Base-by-base conservation (phyloP, 53 echinoderm and acorn worm genomes). In the Actinopyga echinites region DNA sequence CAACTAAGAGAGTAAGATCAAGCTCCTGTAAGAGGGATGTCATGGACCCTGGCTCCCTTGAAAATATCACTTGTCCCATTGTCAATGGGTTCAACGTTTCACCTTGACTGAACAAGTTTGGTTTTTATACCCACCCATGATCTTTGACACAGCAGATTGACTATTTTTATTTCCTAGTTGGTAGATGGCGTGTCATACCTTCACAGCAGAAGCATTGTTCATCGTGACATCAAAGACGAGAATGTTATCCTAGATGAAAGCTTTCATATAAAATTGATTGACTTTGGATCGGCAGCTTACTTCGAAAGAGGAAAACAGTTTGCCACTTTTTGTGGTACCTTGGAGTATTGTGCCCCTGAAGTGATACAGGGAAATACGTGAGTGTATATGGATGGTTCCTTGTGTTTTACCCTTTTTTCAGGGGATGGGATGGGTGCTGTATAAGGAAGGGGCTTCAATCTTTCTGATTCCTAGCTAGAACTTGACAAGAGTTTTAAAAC, bases 331-430 rank as follows among this genome's bases (percentile, higher is more conserved):
- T 97, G 97, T 80, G 97, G 97, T 23, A 97, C 97, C 5, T 56
- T 97, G 65, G 97, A 97, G 56, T 97, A 97, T 84, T 97, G 97
- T 86, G 94, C 97, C 34, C 97, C 97, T 0, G 97, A 97, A 64
- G 97, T 97, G 21, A 80, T 97, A 17, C 87, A 94, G n/a, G 97
- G 97, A 8, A 97, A 97, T 88, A 99, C 88, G 99, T 99, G 83
- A 91, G 94, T 85, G 13, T 36, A 22, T 13, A 2, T 4, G 17
- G 15, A 49, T 49, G 13, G 13, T 13, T 49, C 13, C 15, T 2
- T 49, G 17, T 8, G 49, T 49, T 15, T 49, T 2, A 3, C 15
- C 0, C 15, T 49, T n/a, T n/a, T n/a, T n/a, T n/a, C n/a, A n/a
- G n/a, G n/a, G n/a, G n/a, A n/a, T n/a, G n/a, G n/a, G n/a, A n/a